phyloP scores from a whole-genome alignment of 2,797 vertebrate species.

The Coendou prehensilis region DNA sequence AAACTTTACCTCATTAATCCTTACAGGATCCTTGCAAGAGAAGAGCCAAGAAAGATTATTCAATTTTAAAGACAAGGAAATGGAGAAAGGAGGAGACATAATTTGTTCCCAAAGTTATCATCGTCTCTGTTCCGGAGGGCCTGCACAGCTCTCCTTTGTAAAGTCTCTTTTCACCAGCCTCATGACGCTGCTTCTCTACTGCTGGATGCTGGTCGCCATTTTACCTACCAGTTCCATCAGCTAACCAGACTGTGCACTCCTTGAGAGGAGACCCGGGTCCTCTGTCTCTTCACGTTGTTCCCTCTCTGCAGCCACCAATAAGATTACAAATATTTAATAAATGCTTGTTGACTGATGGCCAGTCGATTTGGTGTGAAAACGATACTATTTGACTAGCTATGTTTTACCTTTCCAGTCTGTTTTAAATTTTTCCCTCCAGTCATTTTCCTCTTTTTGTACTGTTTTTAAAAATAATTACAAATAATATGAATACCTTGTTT shows the following conservation, averaged over 20 bases:
- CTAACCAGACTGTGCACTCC: not conserved
- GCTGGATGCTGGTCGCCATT: not conserved
- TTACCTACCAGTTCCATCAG: not conserved
- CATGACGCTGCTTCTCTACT: not conserved
- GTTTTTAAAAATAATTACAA: constrained; percentile 46
- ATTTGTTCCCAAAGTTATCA: constrained; percentile 23
- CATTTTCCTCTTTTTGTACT: not conserved
- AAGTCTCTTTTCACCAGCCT: not conserved
- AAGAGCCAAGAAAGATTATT: constrained; percentile 61
- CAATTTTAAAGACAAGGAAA: constrained; percentile 73
- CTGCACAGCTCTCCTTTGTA: not conserved
- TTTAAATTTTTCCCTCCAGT: not conserved
- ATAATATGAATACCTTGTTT: constrained; percentile 29
- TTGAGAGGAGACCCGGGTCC: not conserved
- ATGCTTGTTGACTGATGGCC: not conserved
- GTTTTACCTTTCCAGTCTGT: not conserved
- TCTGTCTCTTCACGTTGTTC: not conserved
- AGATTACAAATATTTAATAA: not conserved
- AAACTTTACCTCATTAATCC: constrained; percentile 79
- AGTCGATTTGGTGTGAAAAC: not conserved
- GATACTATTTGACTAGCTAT: not conserved
- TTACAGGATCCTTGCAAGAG: constrained; percentile 64
- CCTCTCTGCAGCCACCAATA: not conserved
- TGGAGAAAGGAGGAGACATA: constrained; percentile 54
- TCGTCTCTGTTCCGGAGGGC: not conserved